Conservation (phyloP, 2,797 vertebrate genomes). For the Pseudomugil tenellus region DNA sequence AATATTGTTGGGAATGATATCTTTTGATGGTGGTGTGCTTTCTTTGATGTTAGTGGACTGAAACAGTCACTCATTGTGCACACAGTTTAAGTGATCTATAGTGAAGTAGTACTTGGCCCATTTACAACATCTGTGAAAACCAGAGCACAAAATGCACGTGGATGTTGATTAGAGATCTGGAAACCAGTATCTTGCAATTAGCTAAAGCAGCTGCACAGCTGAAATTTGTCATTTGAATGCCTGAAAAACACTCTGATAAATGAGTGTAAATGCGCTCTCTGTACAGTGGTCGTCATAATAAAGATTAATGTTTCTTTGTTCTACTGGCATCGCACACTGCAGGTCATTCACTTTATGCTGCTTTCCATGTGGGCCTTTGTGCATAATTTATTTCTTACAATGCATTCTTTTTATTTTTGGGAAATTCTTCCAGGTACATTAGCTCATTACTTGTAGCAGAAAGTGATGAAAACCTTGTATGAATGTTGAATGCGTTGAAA, state of each 20-base stretch:
- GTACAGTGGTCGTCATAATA: conserved; percentile 54
- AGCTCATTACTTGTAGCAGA: conserved; percentile 28
- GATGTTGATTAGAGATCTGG: conserved; percentile 38
- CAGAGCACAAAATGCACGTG: conserved; percentile 11
- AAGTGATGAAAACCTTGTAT: conserved; percentile 30
- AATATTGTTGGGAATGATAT: neutral
- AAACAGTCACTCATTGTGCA: neutral
- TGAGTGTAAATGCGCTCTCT: conserved; percentile 37
- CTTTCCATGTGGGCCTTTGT: conserved; percentile 13
- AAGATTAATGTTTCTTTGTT: conserved; percentile 66
- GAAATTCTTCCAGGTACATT: conserved; percentile 14
- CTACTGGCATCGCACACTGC: conserved; percentile 32
- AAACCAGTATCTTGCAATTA: conserved; percentile 53
- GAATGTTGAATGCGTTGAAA: neutral
- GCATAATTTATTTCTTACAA: neutral
- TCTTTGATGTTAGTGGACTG: neutral
- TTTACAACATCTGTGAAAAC: conserved; percentile 20
- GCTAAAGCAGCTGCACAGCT: conserved; percentile 43
- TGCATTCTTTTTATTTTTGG: conserved; percentile 4
- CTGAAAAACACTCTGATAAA: conserved; percentile 53
- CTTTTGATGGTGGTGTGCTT: neutral
- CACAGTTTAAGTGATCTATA: neutral
- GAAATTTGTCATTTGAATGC: conserved; percentile 46
- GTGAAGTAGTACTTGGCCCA: conserved; percentile 6
- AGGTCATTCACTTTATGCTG: conserved; percentile 45